Percentiles rank a stretch among this genome's conserved stretches.
These are phyloP conservation scores for Phenganax marumi DNA, from an alignment of 92 coral and sea anemone species.

Conservation along the genomic window DNA sequence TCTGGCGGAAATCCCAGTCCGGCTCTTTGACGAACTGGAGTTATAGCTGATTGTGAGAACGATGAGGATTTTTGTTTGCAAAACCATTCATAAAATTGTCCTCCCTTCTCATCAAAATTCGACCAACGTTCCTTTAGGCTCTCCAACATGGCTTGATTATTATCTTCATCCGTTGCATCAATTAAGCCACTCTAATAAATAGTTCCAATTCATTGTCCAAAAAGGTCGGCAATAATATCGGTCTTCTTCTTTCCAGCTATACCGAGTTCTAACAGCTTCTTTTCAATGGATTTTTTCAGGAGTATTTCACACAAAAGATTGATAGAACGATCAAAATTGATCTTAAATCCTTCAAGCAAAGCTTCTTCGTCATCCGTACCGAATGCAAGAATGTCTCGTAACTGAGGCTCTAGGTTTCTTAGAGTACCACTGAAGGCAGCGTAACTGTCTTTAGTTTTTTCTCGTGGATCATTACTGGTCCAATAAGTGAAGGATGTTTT, in stretches of 20 bases:
- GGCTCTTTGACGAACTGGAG: not conserved
- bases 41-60: no score
- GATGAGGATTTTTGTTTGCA: no score
- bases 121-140: no score
- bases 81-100: not conserved
- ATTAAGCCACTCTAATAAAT: not conserved
- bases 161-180: not conserved
- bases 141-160: no score
- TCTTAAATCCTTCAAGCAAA: not conserved
- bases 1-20: not conserved
- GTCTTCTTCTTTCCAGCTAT: not conserved
- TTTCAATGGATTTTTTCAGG: no score
- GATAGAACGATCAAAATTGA: not conserved
- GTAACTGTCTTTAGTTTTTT: no score
- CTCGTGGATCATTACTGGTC: no score
- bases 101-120: not conserved
- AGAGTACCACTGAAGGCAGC: no score
- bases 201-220: not conserved
- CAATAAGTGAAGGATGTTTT: no score
- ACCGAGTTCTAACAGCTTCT: not conserved
- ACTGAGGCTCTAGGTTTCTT: no score
- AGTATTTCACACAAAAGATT: not conserved
- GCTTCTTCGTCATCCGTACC: no score
- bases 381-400: no score
- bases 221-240: not conserved